Evolutionary conservation across 2,113 vertebrate species (phyloP).

Genomic region (Mesitornis unicolor): DNA sequence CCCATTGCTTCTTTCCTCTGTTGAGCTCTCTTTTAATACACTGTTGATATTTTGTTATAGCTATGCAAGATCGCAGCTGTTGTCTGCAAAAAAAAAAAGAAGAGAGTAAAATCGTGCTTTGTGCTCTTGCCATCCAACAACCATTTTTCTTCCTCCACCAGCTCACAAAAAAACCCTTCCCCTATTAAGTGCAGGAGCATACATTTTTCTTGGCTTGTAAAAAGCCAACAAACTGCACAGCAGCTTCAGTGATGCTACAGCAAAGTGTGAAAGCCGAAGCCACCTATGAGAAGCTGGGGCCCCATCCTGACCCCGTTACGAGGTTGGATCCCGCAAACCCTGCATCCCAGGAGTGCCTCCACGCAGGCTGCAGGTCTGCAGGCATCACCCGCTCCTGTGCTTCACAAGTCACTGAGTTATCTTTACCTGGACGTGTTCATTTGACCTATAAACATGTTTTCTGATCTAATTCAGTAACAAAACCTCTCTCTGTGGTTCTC

Average conservation of each 20-base stretch:
- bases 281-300: neutral
- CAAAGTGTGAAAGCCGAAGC: neutral
- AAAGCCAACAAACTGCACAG: neutral
- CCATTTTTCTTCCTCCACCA: slow-evolving; percentile 14
- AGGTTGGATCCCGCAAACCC: neutral
- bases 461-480: neutral
- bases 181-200: neutral
- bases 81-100: neutral
- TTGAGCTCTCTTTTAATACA: neutral
- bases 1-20: neutral
- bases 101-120: neutral
- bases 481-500: neutral
- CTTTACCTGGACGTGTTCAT: neutral
- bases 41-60: slow-evolving; percentile 35
- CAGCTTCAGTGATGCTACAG: neutral
- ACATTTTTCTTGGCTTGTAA: slow-evolving; percentile 17
- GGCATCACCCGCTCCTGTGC: neutral
- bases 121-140: slow-evolving; percentile 33
- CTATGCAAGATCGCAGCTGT: slow-evolving; percentile 53
- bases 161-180: neutral
- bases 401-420: neutral
- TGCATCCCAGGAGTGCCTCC: neutral
- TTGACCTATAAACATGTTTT: neutral
- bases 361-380: neutral
- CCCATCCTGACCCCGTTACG: neutral